Evolutionary conservation across 2,888 invertebrate species (phyloP), one percentile per base, ranked within the genome.

Genomic region (Anagyrus pseudococci): DNA sequence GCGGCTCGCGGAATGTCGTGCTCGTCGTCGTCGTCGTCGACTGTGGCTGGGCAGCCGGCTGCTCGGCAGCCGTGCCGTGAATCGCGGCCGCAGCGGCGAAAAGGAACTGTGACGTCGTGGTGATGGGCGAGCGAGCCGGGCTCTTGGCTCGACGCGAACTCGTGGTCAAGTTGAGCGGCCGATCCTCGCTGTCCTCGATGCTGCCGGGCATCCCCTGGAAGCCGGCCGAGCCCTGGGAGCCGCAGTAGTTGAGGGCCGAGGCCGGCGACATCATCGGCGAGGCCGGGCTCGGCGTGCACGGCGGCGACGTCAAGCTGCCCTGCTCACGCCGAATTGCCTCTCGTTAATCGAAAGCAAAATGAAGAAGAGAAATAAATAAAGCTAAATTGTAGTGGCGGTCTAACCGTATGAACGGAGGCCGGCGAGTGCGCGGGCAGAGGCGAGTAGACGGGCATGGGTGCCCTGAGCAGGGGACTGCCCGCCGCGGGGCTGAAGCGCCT

Each of bases 71-170:
- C n/a, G 19, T 22, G 8, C 17, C 26, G 47, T 22, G 15, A 17
- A 17, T 19, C n/a, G 8, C 20, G 29, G 41, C 29, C 13, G 26
- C 55, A 13, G 25, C 20, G 69, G 64, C 1, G 69, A 59, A 47
- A 62, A 54, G 54, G n/a, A 68, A 64, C n/a, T 71, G 68, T 7
- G 55, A 61, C 15, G 67, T 58, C 20, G 71, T 72, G 46, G 77
- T 77, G 17, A 75, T 72, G 8, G 72, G 72, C 2, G 62, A 54
- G n/a, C 76, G 71, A 20, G 75, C 63, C 78, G 67, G 66, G 33
- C 73, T 73, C 23, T 71, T 69, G 40, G 73, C 68, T 58, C 74
- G 65, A 79, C 85, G 75, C 78, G 84, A 70, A 80, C 84, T 63
- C 78, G 73, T 73, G 20, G 72, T 74, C 59, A 66, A 15, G 44